Conservation (phyloP, 2,797 vertebrate genomes). For the Crenichthys baileyi region DNA sequence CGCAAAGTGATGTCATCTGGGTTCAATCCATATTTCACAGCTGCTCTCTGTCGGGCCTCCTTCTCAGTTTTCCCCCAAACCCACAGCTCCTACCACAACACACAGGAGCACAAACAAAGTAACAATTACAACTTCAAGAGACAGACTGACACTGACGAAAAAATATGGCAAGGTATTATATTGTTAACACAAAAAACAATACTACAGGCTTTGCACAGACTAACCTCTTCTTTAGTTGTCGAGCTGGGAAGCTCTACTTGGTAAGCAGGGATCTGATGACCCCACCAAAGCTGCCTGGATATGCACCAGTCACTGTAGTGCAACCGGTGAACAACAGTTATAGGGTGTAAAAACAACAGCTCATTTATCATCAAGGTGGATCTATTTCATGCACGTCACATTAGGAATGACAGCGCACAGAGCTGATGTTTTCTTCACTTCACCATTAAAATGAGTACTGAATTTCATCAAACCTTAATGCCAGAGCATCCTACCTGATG, state of each 20-base stretch:
- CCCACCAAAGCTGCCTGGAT: slow-evolving; percentile 95
- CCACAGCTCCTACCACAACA: slow-evolving; percentile 78
- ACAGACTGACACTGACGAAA: no score
- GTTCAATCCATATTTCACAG: slow-evolving; percentile 72
- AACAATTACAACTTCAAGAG: not conserved
- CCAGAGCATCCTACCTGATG: slow-evolving; percentile 77
- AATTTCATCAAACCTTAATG: not conserved
- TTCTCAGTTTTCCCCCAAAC: slow-evolving; percentile 83
- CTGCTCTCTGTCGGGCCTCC: slow-evolving; percentile 83
- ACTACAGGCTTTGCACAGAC: not conserved
- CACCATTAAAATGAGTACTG: not conserved
- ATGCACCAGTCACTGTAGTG: slow-evolving; percentile 90
- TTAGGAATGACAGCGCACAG: not conserved
- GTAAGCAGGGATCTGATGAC: slow-evolving; percentile 92
- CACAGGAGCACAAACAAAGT: slow-evolving; percentile 6
- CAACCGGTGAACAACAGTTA: slow-evolving; percentile 32
- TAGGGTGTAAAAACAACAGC: slow-evolving; percentile 54
- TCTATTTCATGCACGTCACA: not conserved
- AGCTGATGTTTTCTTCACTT: not conserved
- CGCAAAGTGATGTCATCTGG: slow-evolving; percentile 74
- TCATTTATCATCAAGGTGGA: slow-evolving; percentile 39
- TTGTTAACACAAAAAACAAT: not conserved
- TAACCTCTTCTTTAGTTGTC: slow-evolving; percentile 64
- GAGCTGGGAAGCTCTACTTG: slow-evolving; percentile 66
- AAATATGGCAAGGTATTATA: not conserved